phyloP scores from a whole-genome alignment of 2,113 vertebrate genomes.

The Columbina picui region DNA sequence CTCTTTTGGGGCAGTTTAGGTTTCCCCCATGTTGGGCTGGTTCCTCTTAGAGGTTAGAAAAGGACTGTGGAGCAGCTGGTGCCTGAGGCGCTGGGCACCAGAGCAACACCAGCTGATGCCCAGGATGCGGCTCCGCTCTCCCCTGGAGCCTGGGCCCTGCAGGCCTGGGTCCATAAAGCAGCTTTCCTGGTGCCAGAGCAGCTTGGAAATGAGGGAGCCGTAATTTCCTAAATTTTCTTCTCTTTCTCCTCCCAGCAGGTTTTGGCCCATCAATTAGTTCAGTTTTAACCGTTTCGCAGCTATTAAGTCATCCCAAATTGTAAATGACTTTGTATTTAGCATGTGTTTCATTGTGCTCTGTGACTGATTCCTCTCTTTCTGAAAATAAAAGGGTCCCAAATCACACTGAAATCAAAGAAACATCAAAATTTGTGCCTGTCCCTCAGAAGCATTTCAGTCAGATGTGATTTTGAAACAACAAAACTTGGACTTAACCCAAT shows the following conservation, averaged over 20 bases:
- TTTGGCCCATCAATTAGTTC: neutral
- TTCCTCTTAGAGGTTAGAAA: neutral
- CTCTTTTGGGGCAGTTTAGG: accelerated
- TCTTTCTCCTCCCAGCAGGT: neutral
- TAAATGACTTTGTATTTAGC: neutral
- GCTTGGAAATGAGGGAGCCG: neutral
- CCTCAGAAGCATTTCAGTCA: neutral
- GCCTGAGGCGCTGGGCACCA: neutral
- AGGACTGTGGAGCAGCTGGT: neutral
- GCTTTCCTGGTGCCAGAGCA: neutral
- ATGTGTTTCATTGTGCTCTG: neutral
- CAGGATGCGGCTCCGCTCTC: accelerated
- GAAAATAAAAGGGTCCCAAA: neutral
- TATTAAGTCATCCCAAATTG: neutral
- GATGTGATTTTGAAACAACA: neutral
- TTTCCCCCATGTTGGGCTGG: accelerated
- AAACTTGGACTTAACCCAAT: neutral
- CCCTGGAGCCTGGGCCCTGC: accelerated
- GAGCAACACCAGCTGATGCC: neutral
- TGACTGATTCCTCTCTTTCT: neutral
- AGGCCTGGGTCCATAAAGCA: neutral
- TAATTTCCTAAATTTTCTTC: neutral
- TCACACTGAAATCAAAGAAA: neutral
- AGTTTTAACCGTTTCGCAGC: neutral
- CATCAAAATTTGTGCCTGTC: neutral